Evolutionary conservation across 1,140 invertebrate genomes (phyloP).

Genomic region (Laodelphax striatellus): DNA sequence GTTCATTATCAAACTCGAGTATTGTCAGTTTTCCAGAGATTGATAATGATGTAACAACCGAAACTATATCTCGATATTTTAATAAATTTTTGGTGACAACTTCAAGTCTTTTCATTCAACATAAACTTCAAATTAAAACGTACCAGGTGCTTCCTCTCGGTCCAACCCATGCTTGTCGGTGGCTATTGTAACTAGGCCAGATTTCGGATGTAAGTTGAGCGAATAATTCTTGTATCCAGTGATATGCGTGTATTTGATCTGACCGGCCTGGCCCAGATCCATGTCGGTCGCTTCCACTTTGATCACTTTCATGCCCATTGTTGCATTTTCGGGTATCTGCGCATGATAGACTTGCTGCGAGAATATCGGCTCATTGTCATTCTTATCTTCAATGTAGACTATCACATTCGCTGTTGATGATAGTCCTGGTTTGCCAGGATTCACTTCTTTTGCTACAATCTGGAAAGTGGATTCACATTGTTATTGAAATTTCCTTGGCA

Average conservation of each 20-base stretch:
- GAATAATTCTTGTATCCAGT: slow-evolving; percentile 59
- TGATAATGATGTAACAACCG: too few relatives aligned
- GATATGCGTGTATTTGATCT: slow-evolving; percentile 48
- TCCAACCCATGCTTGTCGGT: slow-evolving; percentile 65
- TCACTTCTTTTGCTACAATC: slow-evolving; percentile 69
- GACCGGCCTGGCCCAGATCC: slow-evolving; percentile 43
- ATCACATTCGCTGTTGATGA: slow-evolving; percentile 56
- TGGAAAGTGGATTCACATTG: slow-evolving; percentile 27
- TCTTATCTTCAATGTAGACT: slow-evolving; percentile 73
- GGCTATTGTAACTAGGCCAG: slow-evolving; percentile 67
- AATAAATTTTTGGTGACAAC: too few relatives aligned
- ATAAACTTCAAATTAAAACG: too few relatives aligned
- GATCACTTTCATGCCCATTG: slow-evolving; percentile 40
- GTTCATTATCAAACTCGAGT: too few relatives aligned
- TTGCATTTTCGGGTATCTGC: slow-evolving; percentile 66
- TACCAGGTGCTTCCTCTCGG: slow-evolving; percentile 57
- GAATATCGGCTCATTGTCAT: slow-evolving; percentile 83
- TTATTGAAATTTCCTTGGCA: background rate
- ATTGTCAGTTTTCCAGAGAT: too few relatives aligned
- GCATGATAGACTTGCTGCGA: slow-evolving; percentile 55
- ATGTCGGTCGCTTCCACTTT: slow-evolving; percentile 54
- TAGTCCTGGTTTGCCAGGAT: slow-evolving; percentile 40
- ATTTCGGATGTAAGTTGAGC: slow-evolving; percentile 62
- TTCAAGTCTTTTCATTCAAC: too few relatives aligned
- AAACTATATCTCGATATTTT: too few relatives aligned